Conservation (phyloP, 2,797 vertebrate genomes). For the Mormyrops boulengeri region DNA sequence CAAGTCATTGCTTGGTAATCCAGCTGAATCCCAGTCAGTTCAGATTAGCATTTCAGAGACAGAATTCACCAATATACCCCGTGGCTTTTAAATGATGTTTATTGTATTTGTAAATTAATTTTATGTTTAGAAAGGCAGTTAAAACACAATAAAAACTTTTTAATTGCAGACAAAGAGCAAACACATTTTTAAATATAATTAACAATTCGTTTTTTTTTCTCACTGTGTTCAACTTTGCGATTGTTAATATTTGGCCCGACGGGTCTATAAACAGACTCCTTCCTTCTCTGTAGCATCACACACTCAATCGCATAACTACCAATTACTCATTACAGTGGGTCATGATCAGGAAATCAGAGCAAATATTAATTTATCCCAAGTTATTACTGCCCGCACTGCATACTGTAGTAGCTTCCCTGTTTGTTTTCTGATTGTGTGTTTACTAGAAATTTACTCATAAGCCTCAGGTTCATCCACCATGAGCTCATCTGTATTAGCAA, state of each 20-base stretch:
- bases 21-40: neutral
- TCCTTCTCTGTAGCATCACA: neutral
- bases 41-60: neutral
- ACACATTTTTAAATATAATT: neutral
- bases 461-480: neutral
- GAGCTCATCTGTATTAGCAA: neutral
- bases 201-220: neutral
- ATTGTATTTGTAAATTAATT: constrained; percentile 16
- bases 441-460: neutral
- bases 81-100: neutral
- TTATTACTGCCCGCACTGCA: neutral
- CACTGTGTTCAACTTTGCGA: neutral
- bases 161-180: constrained; percentile 6
- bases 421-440: neutral
- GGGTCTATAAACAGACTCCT: neutral
- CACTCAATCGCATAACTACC: neutral
- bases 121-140: constrained; percentile 13
- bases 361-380: neutral
- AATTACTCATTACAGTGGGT: neutral
- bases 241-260: neutral
- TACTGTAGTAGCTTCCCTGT: neutral
- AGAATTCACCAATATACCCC: neutral
- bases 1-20: neutral
- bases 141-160: constrained; percentile 2
- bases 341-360: neutral